Conservation (phyloP, 2,113 vertebrate species). For the Pelusios castaneus region DNA sequence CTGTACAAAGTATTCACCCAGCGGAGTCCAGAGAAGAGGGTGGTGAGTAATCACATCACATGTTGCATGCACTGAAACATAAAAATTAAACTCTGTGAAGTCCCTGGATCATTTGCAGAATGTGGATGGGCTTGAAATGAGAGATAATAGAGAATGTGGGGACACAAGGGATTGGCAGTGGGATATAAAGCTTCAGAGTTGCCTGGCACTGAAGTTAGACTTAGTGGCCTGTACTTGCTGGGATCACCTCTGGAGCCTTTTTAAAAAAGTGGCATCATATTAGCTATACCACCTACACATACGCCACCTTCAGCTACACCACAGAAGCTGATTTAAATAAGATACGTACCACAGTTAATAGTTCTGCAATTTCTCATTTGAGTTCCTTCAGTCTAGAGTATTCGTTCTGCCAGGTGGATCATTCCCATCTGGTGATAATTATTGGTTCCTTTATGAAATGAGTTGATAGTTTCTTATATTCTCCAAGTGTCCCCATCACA, state of each 20-base stretch:
- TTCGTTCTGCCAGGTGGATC: not conserved
- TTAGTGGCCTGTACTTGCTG: no score
- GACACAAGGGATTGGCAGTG: not conserved
- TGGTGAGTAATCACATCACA: conserved; percentile 80
- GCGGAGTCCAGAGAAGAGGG: conserved; percentile 91
- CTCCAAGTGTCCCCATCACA: not conserved
- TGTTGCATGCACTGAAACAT: no score
- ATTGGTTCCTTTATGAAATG: not conserved
- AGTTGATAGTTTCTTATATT: not conserved
- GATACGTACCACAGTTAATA: no score
- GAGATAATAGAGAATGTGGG: not conserved
- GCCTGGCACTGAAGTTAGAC: no score
- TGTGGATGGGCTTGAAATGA: not conserved
- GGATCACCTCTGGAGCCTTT: no score
- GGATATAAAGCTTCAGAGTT: not conserved
- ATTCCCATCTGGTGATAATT: not conserved
- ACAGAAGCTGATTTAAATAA: no score
- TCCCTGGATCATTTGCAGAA: not conserved
- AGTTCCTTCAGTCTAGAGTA: no score
- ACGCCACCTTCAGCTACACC: no score
- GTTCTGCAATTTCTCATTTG: no score
- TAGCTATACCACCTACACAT: no score
- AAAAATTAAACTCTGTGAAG: not conserved
- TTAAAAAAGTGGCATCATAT: no score
- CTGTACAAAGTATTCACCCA: conserved; percentile 96